Evolutionary conservation across 2,113 vertebrate species (phyloP).

Genomic region (Rhegmatorhina hoffmannsi): DNA sequence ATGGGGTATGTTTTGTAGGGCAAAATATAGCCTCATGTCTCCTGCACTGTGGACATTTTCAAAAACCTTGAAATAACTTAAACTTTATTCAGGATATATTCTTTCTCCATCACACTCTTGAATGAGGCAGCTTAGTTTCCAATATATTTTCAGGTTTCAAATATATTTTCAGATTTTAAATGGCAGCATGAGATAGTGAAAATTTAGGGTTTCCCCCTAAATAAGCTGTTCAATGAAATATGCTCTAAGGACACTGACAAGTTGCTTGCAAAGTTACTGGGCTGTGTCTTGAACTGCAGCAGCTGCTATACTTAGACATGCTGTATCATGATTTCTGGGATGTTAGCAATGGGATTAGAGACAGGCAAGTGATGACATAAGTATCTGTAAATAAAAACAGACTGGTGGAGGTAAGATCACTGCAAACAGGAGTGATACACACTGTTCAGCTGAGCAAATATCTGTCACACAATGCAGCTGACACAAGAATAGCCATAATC

Average conservation of each 20-base stretch:
- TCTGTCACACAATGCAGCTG: not conserved
- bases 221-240: not conserved
- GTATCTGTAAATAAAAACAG: conserved; percentile 11
- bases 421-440: not conserved
- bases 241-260: not conserved
- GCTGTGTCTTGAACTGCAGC: not conserved
- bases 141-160: not conserved
- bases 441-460: conserved; percentile 71
- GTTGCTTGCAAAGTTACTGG: not conserved
- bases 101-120: not conserved
- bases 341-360: not conserved
- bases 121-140: not conserved
- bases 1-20: not conserved
- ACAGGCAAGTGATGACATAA: not conserved
- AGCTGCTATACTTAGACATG: not conserved
- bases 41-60: not conserved
- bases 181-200: not conserved
- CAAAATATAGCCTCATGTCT: not conserved
- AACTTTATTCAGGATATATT: not conserved
- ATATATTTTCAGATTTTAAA: not conserved
- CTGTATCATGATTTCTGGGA: not conserved
- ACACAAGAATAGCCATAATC: not conserved
- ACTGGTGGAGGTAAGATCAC: not conserved
- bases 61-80: not conserved
- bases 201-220: not conserved